Evolutionary conservation across 2,113 vertebrate genomes (phyloP), one percentile per base, ranked within the genome.

Genomic region (Triplophysa tibetana): DNA sequence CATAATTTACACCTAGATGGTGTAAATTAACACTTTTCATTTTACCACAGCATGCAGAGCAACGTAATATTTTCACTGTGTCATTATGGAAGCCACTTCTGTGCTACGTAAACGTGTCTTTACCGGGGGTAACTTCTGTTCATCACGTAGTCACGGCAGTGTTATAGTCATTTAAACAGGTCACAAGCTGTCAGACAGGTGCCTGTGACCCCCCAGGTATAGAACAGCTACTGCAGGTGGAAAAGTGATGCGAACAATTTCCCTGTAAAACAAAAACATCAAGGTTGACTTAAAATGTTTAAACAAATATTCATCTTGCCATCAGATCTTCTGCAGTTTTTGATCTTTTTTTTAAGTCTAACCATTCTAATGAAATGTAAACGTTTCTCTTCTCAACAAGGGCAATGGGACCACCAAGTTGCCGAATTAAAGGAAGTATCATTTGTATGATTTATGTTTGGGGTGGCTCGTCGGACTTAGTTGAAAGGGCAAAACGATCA

Each of bases 401-500:
- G 14, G 2, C 48, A 50, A 50, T 70, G n/a, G 29, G 29, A 29
- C 4, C 8, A 29, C 50, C 23, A 11, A 56, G 2, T 11, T 33
- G 23, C 38, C 26, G 54, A 72, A 72, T 38, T 33, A 72, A 74
- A 23, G n/a, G 5, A 45, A 9, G 10, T 12, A 24, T 4, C 19
- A 43, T 19, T 21, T 33, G 23, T 13, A 1, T 24, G 54, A 16
- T 64, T 24, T 48, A 48, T 61, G 19, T 69, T 79, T 82, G 60
- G 23, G 43, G 13, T 62, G 70, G 29, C 65, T 29, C 24, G 61
- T 75, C 62, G 56, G 79, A 76, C 23, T 75, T 62, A 58, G 67
- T 76, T 77, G 81, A 72, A 79, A 77, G 69, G 78, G 60, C 74
- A 79, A 64, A 78, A 69, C 48, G 69, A 84, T 81, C 81, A 70